Evolutionary conservation across 2,888 invertebrate genomes (phyloP), one percentile per base, ranked within the genome.

Genomic region (Dascillus cervinus): DNA sequence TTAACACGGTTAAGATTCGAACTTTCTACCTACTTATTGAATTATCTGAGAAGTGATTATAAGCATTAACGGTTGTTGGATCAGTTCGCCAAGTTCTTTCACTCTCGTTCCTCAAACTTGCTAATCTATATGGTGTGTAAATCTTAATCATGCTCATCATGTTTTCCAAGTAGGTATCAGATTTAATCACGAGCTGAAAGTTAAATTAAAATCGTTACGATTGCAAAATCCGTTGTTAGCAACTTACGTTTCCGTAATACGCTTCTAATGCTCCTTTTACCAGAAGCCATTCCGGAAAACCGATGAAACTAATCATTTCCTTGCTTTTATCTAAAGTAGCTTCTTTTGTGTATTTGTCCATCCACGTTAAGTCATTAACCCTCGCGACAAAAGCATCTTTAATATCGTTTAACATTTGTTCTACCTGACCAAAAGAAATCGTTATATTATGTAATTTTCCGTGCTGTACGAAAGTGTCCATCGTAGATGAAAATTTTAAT

Each of bases 41-140:
- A 62, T 87, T 87, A 32, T 79, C 77, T 51, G 79, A 78, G 52
- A 83, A 84, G 0, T 81, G 82, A 52, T 87, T 84, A 54, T 79
- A 83, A 0, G 87, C 87, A 49, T 87, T 87, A 0, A 87, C 86
- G 58, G 79, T 80, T 1, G 81, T 82, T 0, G 87, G 86, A 47
- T 82, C 76, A 1, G 79, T 78, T 0, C 76, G 77, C 85, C 85
- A 87, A 9, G 75, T 76, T 48, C 72, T 69, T 17, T 70, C 66
- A 50, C 78, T 77, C 0, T 59, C 56, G 19, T 66, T 53, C 20
- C 75, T 67, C 42, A 80, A 71, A 17, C 59, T 66, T 38, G 71
- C 68, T 11, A 84, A 55, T 26, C 66, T 72, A 8, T 67, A 65
- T 14, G 63, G 64, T 21, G 73, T 69, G 49, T 71, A 69, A 37